Conservation (phyloP, 2,888 invertebrate species). For the Villa cingulata region DNA sequence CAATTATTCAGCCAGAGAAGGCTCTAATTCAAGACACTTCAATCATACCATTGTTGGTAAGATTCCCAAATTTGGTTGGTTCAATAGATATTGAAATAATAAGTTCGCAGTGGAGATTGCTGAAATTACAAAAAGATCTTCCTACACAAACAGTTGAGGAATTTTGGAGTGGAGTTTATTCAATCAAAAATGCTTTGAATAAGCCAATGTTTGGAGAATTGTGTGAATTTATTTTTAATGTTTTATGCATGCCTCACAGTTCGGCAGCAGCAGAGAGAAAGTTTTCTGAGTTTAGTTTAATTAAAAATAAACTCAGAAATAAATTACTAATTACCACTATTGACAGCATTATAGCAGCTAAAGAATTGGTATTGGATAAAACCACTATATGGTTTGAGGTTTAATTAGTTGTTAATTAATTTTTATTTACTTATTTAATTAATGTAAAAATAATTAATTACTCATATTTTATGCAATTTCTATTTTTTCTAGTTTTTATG, state of each 20-base stretch:
- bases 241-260: background rate
- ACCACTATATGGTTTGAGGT: no score
- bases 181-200: background rate
- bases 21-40: background rate
- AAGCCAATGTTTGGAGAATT: conserved; percentile 1
- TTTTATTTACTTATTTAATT: no score
- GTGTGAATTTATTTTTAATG: background rate
- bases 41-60: conserved; percentile 1
- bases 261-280: background rate
- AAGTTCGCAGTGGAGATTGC: background rate
- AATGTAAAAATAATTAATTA: no score
- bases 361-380: no score
- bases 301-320: background rate
- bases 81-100: no score
- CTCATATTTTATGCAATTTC: no score
- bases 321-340: background rate
- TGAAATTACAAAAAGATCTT: conserved; percentile 2
- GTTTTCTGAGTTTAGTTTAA: background rate
- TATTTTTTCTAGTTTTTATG: no score
- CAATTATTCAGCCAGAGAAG: background rate
- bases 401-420: no score
- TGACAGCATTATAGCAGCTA: background rate
- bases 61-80: no score
- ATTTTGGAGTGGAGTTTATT: background rate
- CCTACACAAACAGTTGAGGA: conserved; percentile 1